These are phyloP conservation scores for Meriones psammophilus DNA, from an alignment of 2,797 vertebrate genomes.

Conservation along the genomic window DNA sequence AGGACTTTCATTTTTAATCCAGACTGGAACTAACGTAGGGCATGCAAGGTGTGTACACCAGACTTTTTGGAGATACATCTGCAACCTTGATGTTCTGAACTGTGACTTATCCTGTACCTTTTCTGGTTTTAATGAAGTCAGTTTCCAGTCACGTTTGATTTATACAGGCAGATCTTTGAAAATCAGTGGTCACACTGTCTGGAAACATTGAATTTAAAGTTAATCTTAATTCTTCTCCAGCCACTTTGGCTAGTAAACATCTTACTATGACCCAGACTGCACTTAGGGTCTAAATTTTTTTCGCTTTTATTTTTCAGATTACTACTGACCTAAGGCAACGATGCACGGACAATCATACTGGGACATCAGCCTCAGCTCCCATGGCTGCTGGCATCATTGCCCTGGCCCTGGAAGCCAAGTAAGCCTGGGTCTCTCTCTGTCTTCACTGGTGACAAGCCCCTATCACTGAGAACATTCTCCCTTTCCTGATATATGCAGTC, in stretches of 20 bases:
- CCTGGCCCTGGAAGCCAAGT: slow-evolving; percentile 99
- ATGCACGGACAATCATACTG: slow-evolving; percentile 99
- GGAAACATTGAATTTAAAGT: slow-evolving; percentile 13
- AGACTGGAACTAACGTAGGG: not conserved
- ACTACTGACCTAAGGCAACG: slow-evolving; percentile 98
- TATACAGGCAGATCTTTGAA: not conserved
- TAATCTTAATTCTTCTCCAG: not conserved
- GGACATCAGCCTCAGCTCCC: slow-evolving; percentile 98
- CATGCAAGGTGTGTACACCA: not conserved
- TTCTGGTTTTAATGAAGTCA: not conserved
- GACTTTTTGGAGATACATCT: not conserved
- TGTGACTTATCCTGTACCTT: not conserved
- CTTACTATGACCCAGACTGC: not conserved
- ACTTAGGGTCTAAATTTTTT: slow-evolving; percentile 76
- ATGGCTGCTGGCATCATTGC: slow-evolving; percentile 99
- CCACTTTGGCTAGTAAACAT: not conserved
- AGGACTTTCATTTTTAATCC: not conserved
- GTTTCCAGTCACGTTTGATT: not conserved
- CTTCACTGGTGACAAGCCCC: slow-evolving; percentile 62
- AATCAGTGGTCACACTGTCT: not conserved
- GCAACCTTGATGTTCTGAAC: not conserved
- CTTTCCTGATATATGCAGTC: not conserved
- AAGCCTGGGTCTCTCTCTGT: slow-evolving; percentile 88
- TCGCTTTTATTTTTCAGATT: slow-evolving; percentile 92
- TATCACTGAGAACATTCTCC: not conserved